Conservation (phyloP, 2,888 invertebrate species). For the Azorinus chamasolen region DNA sequence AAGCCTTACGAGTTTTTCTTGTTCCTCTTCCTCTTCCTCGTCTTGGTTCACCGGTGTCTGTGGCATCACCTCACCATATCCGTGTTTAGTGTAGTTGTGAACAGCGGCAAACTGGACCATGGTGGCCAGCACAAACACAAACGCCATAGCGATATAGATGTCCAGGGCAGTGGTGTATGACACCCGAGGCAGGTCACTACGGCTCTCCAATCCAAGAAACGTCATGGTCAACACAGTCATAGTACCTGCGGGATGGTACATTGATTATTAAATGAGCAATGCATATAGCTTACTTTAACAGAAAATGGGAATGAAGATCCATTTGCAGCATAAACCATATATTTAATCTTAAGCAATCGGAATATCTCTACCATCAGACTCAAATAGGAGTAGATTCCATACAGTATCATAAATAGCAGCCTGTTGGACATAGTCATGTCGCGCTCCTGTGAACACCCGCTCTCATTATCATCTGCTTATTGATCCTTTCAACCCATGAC, state of each 20-base stretch:
- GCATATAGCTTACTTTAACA: too few relatives aligned
- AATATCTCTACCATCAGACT: too few relatives aligned
- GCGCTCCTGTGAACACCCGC: too few relatives aligned
- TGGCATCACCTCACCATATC: conserved; percentile 77
- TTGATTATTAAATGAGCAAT: too few relatives aligned
- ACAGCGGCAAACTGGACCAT: conserved; percentile 85
- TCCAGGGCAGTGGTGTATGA: conserved; percentile 85
- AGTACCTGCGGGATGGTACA: conserved; percentile 89
- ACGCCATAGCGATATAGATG: conserved; percentile 85
- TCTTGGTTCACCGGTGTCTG: conserved; percentile 40
- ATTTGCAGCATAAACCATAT: too few relatives aligned
- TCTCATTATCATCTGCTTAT: too few relatives aligned
- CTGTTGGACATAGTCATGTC: too few relatives aligned
- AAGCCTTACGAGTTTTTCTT: conserved; percentile 59
- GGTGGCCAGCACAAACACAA: conserved; percentile 82
- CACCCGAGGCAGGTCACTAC: conserved; percentile 84
- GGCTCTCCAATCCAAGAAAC: conserved; percentile 88
- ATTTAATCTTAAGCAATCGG: too few relatives aligned
- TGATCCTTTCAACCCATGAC: too few relatives aligned
- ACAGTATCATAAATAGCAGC: too few relatives aligned
- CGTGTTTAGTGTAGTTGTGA: conserved; percentile 85
- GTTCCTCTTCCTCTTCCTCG: conserved; percentile 61
- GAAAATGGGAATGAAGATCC: too few relatives aligned
- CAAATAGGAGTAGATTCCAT: too few relatives aligned
- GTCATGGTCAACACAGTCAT: conserved; percentile 97